Percentiles rank a stretch among this genome's conserved stretches.
Conservation (phyloP, 2,113 vertebrate genomes). For the Coregonus clupeaformis region DNA sequence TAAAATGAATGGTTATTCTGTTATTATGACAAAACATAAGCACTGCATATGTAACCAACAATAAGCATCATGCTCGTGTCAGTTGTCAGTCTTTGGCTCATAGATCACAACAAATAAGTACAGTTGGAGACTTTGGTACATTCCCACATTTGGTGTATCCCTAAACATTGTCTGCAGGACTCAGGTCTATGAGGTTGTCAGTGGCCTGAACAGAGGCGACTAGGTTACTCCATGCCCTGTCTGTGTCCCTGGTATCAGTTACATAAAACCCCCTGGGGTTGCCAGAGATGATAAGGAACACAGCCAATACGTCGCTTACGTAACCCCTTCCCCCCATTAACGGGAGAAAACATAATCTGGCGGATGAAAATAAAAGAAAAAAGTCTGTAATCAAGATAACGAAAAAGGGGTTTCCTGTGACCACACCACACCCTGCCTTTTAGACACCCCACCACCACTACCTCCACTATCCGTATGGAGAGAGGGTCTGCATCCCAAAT, state of each 20-base stretch:
- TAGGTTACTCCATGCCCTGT: background rate
- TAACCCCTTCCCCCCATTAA: constrained; percentile 38
- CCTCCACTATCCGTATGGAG: constrained; percentile 8
- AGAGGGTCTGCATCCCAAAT: background rate
- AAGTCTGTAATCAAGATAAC: constrained; percentile 35
- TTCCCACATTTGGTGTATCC: no score
- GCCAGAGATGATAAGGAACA: constrained; percentile 55
- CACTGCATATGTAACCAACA: no score
- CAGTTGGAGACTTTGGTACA: no score
- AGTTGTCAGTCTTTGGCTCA: no score
- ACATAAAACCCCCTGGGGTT: constrained; percentile 14
- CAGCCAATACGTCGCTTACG: constrained; percentile 28
- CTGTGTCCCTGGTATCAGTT: constrained; percentile 28
- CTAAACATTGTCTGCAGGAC: background rate
- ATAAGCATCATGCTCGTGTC: no score
- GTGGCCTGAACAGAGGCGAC: constrained; percentile 9
- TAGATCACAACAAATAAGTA: no score
- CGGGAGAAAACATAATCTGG: constrained; percentile 24
- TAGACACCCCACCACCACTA: constrained; percentile 27
- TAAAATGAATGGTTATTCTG: no score
- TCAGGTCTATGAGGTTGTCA: background rate
- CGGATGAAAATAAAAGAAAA: constrained; percentile 30
- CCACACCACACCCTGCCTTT: constrained; percentile 11
- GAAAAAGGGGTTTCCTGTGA: constrained; percentile 35
- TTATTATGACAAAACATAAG: no score